Base-by-base conservation (phyloP, 2,888 invertebrate species). In the Lypha dubia region DNA sequence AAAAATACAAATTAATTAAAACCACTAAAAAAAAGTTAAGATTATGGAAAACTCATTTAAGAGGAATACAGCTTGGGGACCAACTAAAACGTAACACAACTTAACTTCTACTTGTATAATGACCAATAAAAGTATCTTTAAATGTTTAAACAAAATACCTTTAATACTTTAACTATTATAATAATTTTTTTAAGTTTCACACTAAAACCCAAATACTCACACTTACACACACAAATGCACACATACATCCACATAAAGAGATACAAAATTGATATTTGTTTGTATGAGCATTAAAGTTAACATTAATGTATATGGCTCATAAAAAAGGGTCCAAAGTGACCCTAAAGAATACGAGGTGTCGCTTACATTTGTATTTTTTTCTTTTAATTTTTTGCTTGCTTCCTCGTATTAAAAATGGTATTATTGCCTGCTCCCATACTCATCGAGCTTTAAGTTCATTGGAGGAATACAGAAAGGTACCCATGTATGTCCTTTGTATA, bases 321-420 rank as follows among this genome's bases (percentile, higher is more conserved):
- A 81, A 80, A 81, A 79, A 80, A 68, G 62, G 71, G 62, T 68
- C 76, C 76, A 77, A 58, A 81, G 68, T 81, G 73, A 84, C 80
- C 68, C 67, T 63, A 73, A 80, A 84, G 67, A 81, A 74, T 77
- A 77, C 46, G 71, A 81, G 75, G 73, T 84, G 77, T 77, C 63
- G 49, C 73, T 84, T 49, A 68, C 20, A 46, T 22, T 67, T 77
- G 17, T 22, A 67, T 53, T 15, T 46, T 41, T 20, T 9, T 2
- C 15, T 7, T n/a, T 11, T n/a, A 41, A 44, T 44, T 32, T n/a
- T 24, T 51, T 24, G 4, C n/a, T 22, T n/a, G n/a, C 28, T 44
- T 56, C 7, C 35, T 41, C 41, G 7, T 58, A 67, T 76, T 46
- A 41, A 70, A 73, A 76, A 58, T 58, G 35, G 71, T 63, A 22